phyloP scores from a whole-genome alignment of 2,797 vertebrate genomes.

The Gymnodraco acuticeps region DNA sequence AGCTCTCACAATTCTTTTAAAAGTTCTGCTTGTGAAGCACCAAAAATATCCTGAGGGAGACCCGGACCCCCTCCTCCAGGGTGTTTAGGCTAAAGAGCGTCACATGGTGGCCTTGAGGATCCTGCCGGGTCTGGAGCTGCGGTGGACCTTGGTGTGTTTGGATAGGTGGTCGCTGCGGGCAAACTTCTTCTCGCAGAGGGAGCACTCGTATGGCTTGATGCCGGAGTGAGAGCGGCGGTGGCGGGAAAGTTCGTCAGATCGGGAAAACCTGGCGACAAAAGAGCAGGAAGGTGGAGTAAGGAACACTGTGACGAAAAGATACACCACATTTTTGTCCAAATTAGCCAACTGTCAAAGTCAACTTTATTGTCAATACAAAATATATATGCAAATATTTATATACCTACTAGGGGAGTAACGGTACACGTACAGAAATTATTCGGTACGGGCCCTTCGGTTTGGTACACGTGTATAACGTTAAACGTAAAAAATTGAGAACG shows the following conservation, averaged over 20 bases:
- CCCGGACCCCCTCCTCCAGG: neutral
- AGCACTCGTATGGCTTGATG: constrained; percentile 87
- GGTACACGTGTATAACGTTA: too few relatives aligned
- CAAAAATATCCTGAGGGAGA: constrained; percentile 63
- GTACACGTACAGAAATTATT: too few relatives aligned
- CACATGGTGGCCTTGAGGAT: constrained; percentile 80
- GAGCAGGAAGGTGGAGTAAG: constrained; percentile 1
- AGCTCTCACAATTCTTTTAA: constrained; percentile 45
- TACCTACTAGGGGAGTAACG: too few relatives aligned
- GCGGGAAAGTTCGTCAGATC: constrained; percentile 86
- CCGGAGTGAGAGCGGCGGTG: constrained; percentile 88
- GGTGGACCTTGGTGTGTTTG: constrained; percentile 89
- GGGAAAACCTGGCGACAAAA: constrained; percentile 82
- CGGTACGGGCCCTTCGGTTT: too few relatives aligned
- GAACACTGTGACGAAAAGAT: neutral
- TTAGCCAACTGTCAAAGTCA: neutral
- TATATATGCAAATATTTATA: too few relatives aligned
- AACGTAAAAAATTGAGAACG: too few relatives aligned
- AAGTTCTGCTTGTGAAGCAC: constrained; percentile 64
- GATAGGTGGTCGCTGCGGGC: constrained; percentile 88
- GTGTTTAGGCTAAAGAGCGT: constrained; percentile 39
- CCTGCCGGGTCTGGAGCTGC: constrained; percentile 82
- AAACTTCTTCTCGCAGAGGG: constrained; percentile 88
- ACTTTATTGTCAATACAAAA: neutral
- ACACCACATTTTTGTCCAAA: neutral